A percentile compares a stretch with the other conserved stretches of the same genome.
phyloP scores from a whole-genome alignment of 2,888 invertebrate genomes.

The Frankliniella intonsa region DNA sequence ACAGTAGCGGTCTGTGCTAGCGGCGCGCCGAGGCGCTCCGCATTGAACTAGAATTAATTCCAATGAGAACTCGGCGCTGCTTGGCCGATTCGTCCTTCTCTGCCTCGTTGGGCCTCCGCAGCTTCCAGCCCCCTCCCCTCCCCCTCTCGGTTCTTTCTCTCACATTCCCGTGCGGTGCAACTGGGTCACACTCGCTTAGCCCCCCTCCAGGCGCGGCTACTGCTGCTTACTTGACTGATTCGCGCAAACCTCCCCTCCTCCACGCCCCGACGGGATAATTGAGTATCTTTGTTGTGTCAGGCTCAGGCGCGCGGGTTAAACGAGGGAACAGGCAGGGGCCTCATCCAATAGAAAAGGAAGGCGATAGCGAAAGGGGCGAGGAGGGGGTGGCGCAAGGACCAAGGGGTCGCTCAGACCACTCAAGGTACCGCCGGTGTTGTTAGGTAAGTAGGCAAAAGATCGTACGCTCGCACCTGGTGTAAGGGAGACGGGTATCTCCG shows the following conservation, averaged over 20 bases:
- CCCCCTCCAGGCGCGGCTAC: neutral
- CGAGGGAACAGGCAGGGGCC: no score
- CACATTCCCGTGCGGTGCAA: slow-evolving; percentile 3
- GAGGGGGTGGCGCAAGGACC: no score
- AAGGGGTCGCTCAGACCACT: no score
- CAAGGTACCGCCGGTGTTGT: no score
- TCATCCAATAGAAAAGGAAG: no score
- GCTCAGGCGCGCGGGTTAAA: neutral
- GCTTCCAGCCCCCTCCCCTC: slow-evolving; percentile 3
- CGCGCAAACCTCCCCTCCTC: neutral
- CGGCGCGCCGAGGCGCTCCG: no score
- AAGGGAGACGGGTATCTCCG: no score
- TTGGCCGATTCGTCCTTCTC: slow-evolving; percentile 1
- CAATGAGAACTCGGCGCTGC: neutral
- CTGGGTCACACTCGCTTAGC: neutral
- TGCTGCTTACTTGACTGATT: neutral
- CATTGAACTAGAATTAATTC: no score
- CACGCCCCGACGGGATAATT: neutral
- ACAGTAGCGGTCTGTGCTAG: no score
- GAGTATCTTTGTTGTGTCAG: neutral
- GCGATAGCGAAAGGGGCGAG: no score
- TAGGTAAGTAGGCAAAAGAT: no score
- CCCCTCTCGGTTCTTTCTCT: neutral
- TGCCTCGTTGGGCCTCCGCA: neutral
- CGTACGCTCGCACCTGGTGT: no score